Percentiles rank a stretch among this genome's conserved stretches.
Evolutionary conservation across 2,888 invertebrate species (phyloP).

Genomic region (Orthonychiurus folsomi): DNA sequence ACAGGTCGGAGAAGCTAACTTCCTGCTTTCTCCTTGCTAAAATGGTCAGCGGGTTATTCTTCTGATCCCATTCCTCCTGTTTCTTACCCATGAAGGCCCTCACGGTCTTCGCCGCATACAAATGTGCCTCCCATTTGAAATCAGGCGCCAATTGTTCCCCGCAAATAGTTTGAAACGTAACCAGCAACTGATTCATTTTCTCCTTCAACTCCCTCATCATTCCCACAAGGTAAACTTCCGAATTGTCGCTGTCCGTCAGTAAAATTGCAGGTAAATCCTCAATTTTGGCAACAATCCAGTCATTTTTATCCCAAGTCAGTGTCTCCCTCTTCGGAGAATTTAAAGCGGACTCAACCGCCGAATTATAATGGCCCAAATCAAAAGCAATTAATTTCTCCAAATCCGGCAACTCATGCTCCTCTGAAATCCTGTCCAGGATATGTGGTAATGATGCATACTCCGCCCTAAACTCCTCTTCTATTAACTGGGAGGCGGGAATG

Average conservation of each 20-base stretch:
- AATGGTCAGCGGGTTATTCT: neutral
- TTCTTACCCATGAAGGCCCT: neutral
- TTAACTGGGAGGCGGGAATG: neutral
- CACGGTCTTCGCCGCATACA: neutral
- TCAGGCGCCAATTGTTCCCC: neutral
- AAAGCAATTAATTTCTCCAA: neutral
- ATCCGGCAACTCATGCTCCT: neutral
- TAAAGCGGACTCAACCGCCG: neutral
- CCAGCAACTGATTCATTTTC: neutral
- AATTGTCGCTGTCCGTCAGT: neutral
- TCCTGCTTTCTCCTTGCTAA: neutral
- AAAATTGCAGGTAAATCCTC: constrained; percentile 1
- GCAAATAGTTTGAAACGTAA: neutral
- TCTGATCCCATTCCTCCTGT: neutral
- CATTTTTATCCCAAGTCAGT: neutral
- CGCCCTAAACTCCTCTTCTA: neutral
- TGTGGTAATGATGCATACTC: neutral
- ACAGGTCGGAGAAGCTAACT: neutral
- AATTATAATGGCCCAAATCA: neutral
- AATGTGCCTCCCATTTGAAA: constrained; percentile 1
- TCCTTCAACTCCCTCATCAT: neutral
- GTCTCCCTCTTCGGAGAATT: neutral
- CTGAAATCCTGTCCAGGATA: neutral
- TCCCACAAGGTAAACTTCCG: neutral
- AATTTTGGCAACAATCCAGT: neutral